A percentile compares a stretch with the other conserved stretches of the same genome.
Evolutionary conservation across 2,113 vertebrate species (phyloP).

Genomic region (Chascanopsetta lugubris): DNA sequence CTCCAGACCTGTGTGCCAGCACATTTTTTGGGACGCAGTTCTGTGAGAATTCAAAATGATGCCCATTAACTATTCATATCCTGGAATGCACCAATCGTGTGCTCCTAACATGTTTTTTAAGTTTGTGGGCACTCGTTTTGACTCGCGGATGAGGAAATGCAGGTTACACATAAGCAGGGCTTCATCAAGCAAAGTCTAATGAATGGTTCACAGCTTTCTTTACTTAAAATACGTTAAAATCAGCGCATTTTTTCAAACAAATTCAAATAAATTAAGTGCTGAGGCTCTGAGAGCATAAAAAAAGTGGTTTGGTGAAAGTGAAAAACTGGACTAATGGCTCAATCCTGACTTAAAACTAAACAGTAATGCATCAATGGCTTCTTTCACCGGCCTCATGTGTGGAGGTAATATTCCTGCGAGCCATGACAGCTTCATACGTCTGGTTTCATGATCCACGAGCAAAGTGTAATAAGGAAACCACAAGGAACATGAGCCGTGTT

Average conservation of each 20-base stretch:
- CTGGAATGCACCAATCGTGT: conserved; percentile 74
- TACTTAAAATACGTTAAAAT: conserved; percentile 21
- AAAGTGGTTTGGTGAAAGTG: conserved; percentile 7
- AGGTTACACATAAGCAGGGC: conserved; percentile 23
- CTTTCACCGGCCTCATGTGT: conserved; percentile 53
- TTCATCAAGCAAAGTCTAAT: too few relatives aligned
- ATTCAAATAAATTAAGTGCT: conserved; percentile 19
- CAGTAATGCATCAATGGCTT: conserved; percentile 56
- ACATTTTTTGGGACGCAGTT: conserved; percentile 81
- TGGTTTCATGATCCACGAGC: conserved; percentile 56
- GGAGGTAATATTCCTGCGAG: conserved; percentile 46
- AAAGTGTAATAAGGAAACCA: conserved; percentile 74
- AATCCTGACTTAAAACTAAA: conserved; percentile 39
- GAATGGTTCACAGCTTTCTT: conserved; percentile 5
- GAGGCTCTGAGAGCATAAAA: conserved; percentile 5
- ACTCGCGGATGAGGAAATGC: conserved; percentile 38
- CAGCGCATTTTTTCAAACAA: background rate
- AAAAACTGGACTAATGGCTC: conserved; percentile 29
- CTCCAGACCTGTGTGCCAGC: conserved; percentile 76
- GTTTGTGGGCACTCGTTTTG: conserved; percentile 68
- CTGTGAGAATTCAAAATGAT: conserved; percentile 80
- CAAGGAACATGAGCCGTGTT: conserved; percentile 71
- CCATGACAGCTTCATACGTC: conserved; percentile 48
- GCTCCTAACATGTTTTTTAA: conserved; percentile 70
- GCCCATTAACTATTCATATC: conserved; percentile 77